Evolutionary conservation across 2,888 invertebrate genomes (phyloP).

Genomic region (Rhabditoides inermis): DNA sequence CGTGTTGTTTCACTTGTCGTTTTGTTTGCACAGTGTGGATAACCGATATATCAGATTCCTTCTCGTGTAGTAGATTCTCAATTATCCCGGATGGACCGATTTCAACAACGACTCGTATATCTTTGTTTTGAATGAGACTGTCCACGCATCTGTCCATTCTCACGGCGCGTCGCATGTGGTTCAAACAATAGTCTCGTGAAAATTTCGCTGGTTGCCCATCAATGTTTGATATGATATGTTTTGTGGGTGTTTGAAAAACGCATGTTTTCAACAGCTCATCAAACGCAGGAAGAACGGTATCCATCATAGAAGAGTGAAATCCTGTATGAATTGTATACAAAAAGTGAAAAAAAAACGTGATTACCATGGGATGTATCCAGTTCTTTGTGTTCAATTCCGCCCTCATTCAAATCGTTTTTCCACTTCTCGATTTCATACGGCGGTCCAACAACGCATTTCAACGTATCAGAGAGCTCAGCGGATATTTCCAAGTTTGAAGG

Average conservation of each 20-base stretch:
- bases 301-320: slow-evolving; percentile 40
- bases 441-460: slow-evolving; percentile 26
- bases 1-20: neutral
- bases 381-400: slow-evolving; percentile 15
- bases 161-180: slow-evolving; percentile 32
- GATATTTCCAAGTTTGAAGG: slow-evolving; percentile 18
- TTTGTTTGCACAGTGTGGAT: slow-evolving; percentile 20
- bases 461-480: slow-evolving; percentile 20
- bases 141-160: slow-evolving; percentile 28
- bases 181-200: slow-evolving; percentile 19
- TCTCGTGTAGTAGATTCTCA: slow-evolving; percentile 18
- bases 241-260: slow-evolving; percentile 3
- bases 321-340: no score
- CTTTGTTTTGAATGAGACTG: slow-evolving; percentile 11
- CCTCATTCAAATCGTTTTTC: neutral
- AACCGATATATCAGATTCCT: slow-evolving; percentile 11
- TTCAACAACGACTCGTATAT: slow-evolving; percentile 29
- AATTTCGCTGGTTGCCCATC: slow-evolving; percentile 17
- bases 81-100: slow-evolving; percentile 44
- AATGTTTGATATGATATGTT: slow-evolving; percentile 34
- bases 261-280: slow-evolving; percentile 2
- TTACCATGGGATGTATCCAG: slow-evolving; percentile 31
- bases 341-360: no score
- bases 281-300: slow-evolving; percentile 25
- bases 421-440: slow-evolving; percentile 11